Evolutionary conservation across 2,888 invertebrate species (phyloP), one percentile per base, ranked within the genome.

Genomic region (Terebella lapidaria): DNA sequence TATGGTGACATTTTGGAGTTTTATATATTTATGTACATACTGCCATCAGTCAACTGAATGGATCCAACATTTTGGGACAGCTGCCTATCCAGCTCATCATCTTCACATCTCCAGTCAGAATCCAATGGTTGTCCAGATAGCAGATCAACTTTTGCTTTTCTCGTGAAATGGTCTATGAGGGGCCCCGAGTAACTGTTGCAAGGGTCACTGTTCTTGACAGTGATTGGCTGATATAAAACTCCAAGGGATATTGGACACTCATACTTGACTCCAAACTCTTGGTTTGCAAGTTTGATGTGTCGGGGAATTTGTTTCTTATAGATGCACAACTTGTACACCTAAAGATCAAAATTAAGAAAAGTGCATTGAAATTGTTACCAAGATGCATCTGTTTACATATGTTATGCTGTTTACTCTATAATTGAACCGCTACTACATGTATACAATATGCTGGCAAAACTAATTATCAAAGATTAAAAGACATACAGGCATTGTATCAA

Each of bases 191-290:
- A 78, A n/a, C 74, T 72, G 63, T 76, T 72, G 57, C 68, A 72
- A 1, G 76, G 76, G 27, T 76, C 71, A 66, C 73, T 74, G 27
- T 67, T 71, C 47, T 71, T 69, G 45, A 78, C 72, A 29, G 75
- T 72, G 62, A 78, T 70, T 26, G 79, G 78, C 54, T 71, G 67
- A 61, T 78, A 76, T 2, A 78, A 53, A 2, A 74, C 71, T 51
- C 70, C 68, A 5, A 79, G 70, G n/a, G 78, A 75, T 22, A 77
- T 72, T 1, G 78, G 79, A 64, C 74, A 74, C 63, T 78, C 78
- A 68, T 59, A 75, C 29, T 71, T 67, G 35, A 70, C 28, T 15
- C 72, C 71, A 26, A 72, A 58, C 22, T 62, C 67, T 27, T 71
- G 54, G 57, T 77, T 74, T 28, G 61, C 59, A 15, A 78, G 65